phyloP scores from a whole-genome alignment of 2,888 invertebrate genomes.

The Euspilapteryx auroguttella region DNA sequence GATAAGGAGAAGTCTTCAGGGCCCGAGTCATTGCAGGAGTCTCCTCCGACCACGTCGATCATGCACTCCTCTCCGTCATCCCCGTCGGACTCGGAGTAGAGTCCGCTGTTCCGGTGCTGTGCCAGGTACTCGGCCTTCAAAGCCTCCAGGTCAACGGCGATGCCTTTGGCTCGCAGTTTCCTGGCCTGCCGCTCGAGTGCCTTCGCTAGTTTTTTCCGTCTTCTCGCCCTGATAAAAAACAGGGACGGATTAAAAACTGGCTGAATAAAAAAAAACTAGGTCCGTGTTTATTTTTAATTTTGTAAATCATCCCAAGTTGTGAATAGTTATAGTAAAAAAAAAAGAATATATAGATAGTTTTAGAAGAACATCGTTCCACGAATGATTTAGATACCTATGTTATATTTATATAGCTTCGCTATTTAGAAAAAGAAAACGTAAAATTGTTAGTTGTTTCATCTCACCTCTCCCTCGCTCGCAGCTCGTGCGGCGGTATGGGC shows the following conservation, averaged over 20 bases:
- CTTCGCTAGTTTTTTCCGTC: conserved; percentile 90
- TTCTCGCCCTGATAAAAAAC: conserved; percentile 69
- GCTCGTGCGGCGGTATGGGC: conserved; percentile 91
- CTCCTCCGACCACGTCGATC: conserved; percentile 85
- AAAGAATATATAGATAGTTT: too few relatives aligned
- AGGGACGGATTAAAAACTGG: conserved; percentile 58
- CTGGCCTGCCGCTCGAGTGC: conserved; percentile 90
- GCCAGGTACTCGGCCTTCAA: conserved; percentile 83
- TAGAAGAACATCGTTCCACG: too few relatives aligned
- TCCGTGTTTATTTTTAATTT: too few relatives aligned
- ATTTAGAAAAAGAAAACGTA: too few relatives aligned
- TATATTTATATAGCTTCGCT: too few relatives aligned
- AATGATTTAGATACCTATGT: too few relatives aligned
- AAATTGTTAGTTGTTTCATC: too few relatives aligned
- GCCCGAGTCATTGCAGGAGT: conserved; percentile 70
- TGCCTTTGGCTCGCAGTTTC: conserved; percentile 89
- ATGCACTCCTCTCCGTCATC: conserved; percentile 72
- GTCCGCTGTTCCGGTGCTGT: conserved; percentile 67
- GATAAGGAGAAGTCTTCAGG: conserved; percentile 67
- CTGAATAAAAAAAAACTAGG: too few relatives aligned
- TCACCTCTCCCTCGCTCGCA: conserved; percentile 81
- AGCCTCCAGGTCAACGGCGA: conserved; percentile 84
- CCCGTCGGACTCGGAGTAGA: conserved; percentile 62
- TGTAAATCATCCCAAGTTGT: too few relatives aligned
- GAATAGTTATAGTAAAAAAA: too few relatives aligned